Conservation (phyloP, 2,888 invertebrate species). For the Caenorhabditis afra region DNA sequence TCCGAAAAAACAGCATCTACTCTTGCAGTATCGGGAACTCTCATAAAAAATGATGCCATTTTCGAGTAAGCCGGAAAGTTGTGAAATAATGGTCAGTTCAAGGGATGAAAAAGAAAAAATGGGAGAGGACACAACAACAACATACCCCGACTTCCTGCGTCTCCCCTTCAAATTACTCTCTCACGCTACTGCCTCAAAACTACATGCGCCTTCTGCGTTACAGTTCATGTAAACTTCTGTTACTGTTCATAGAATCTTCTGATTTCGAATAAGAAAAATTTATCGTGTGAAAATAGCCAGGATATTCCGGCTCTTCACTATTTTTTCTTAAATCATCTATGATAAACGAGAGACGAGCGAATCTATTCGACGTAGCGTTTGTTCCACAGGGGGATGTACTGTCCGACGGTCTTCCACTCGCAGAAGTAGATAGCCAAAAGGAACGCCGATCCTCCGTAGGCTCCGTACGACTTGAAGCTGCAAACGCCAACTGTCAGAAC, state of each 20-base stretch:
- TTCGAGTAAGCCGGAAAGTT: conserved; percentile 1
- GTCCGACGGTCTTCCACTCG: conserved; percentile 78
- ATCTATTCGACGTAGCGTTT: conserved; percentile 67
- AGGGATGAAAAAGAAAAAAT: conserved; percentile 4
- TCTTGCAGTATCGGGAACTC: conserved; percentile 55
- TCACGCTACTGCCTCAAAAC: not conserved
- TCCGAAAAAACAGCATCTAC: conserved; percentile 73
- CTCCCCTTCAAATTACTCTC: conserved; percentile 38
- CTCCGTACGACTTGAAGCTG: conserved; percentile 72
- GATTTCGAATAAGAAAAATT: conserved; percentile 13
- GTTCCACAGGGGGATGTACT: conserved; percentile 78
- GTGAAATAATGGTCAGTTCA: conserved; percentile 12
- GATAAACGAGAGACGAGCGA: not conserved
- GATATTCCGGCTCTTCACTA: not conserved
- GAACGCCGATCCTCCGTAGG: conserved; percentile 74
- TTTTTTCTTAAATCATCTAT: not conserved
- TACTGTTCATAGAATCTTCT: too few relatives aligned
- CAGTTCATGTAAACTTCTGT: too few relatives aligned
- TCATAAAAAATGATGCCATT: conserved; percentile 59
- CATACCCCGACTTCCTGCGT: conserved; percentile 34
- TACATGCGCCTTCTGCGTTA: not conserved
- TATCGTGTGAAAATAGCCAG: not conserved
- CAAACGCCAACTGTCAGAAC: too few relatives aligned
- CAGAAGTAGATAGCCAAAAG: conserved; percentile 77
- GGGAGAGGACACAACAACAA: conserved; percentile 38